phyloP scores from a whole-genome alignment of 2,888 invertebrate genomes.

The Ceraclea dissimilis region DNA sequence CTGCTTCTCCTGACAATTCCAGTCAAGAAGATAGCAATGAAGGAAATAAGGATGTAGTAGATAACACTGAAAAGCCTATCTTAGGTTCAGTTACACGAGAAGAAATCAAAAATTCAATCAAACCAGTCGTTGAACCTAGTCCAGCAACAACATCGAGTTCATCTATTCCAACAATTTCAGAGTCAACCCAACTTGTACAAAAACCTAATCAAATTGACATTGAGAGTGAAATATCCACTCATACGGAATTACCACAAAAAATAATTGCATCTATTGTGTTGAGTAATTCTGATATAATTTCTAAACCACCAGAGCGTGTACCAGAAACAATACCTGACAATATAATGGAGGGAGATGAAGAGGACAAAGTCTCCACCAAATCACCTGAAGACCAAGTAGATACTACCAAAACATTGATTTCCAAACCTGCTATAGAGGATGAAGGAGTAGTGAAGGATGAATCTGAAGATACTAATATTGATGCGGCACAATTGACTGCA shows the following conservation, averaged over 20 bases:
- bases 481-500: conserved; percentile 42
- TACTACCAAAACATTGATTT: no score
- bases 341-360: conserved; percentile 45
- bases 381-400: conserved; percentile 20
- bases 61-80: conserved; percentile 7
- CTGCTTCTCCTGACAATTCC: conserved; percentile 51
- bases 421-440: not conserved
- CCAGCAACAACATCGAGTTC: not conserved
- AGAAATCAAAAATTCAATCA: not conserved
- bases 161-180: no score
- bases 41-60: conserved; percentile 1
- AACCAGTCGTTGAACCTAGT: not conserved
- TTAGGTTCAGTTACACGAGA: not conserved
- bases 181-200: not conserved
- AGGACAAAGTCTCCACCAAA: conserved; percentile 33
- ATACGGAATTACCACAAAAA: conserved; percentile 42
- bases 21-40: conserved; percentile 34
- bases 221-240: conserved; percentile 45
- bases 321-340: conserved; percentile 48
- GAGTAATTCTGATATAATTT: conserved; percentile 44
- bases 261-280: conserved; percentile 35
- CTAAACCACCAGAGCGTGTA: conserved; percentile 29
- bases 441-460: conserved; percentile 33
- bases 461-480: conserved; percentile 10
- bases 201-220: conserved; percentile 40